phyloP scores from a whole-genome alignment of 53 echinoderm and acorn worm species.

The Mesocentrotus franciscanus region DNA sequence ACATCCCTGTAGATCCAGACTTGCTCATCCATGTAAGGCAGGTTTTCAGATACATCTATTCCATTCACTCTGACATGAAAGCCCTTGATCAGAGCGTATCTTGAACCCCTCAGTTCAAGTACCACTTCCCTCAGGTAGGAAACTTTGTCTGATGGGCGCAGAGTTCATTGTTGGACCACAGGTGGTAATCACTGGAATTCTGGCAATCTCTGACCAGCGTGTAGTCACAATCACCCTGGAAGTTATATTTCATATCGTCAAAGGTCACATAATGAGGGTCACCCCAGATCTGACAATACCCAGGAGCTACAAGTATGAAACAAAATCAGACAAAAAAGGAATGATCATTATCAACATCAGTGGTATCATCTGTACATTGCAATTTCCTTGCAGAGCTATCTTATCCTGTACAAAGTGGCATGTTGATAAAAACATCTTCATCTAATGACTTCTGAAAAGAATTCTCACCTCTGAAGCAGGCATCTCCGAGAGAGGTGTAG shows the following conservation, averaged over 20 bases:
- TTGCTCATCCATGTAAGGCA: conserved; percentile 57
- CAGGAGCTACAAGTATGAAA: conserved; percentile 12
- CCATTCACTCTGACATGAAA: conserved; percentile 54
- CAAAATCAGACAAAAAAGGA: not conserved
- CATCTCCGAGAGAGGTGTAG: conserved; percentile 23
- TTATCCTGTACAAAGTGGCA: too few species aligned
- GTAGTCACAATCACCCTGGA: too few species aligned
- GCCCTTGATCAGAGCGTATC: conserved; percentile 58
- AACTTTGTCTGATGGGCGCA: conserved; percentile 70
- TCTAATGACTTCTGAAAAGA: too few species aligned
- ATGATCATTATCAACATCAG: too few species aligned
- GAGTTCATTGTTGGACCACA: conserved; percentile 68
- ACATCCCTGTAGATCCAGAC: conserved; percentile 7
- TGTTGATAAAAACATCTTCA: too few species aligned
- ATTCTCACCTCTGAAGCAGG: conserved; percentile 39
- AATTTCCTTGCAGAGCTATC: too few species aligned
- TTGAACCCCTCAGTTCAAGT: conserved; percentile 35
- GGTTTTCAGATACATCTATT: conserved; percentile 53
- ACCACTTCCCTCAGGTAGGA: conserved; percentile 64
- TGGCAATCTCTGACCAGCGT: too few species aligned
- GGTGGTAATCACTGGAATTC: too few species aligned
- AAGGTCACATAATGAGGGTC: too few species aligned
- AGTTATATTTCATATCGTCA: too few species aligned
- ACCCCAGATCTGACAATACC: too few species aligned
- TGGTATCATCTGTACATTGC: too few species aligned